A percentile compares a stretch with the other conserved stretches of the same genome.
phyloP scores from a whole-genome alignment of 2,113 vertebrate genomes.

The Synchiropus splendidus region DNA sequence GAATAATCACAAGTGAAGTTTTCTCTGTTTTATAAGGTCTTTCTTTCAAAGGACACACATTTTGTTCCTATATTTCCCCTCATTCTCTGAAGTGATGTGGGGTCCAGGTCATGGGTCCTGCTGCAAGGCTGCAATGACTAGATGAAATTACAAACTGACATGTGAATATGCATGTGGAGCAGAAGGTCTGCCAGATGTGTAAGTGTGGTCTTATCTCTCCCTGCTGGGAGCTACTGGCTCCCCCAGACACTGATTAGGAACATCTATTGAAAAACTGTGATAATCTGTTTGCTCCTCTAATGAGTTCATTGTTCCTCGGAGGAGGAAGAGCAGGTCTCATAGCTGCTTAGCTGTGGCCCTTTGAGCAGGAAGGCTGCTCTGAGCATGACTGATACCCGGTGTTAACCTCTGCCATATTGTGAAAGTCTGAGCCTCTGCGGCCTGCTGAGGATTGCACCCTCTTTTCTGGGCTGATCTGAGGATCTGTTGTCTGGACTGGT shows the following conservation, averaged over 20 bases:
- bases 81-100: no score
- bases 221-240: slow-evolving; percentile 46
- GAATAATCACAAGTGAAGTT: no score
- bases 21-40: no score
- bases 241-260: slow-evolving; percentile 33
- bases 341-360: slow-evolving; percentile 45
- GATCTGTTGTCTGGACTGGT: slow-evolving; percentile 11
- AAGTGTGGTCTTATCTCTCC: slow-evolving; percentile 32
- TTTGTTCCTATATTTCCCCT: no score
- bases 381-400: slow-evolving; percentile 43
- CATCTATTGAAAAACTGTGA: slow-evolving; percentile 31
- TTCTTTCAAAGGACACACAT: no score
- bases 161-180: no score
- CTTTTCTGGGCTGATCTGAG: slow-evolving; percentile 11
- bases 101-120: no score
- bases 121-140: no score
- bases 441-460: slow-evolving; percentile 17
- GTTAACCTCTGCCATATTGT: slow-evolving; percentile 29
- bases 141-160: no score
- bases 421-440: slow-evolving; percentile 28
- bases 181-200: slow-evolving; percentile 51
- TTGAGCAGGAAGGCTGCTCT: slow-evolving; percentile 54
- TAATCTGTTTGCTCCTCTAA: slow-evolving; percentile 72
- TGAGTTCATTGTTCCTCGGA: slow-evolving; percentile 59
- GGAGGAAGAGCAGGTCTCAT: slow-evolving; percentile 51